Conservation (phyloP, 2,888 invertebrate genomes). For the Lepidocyrtinus sp. region DNA sequence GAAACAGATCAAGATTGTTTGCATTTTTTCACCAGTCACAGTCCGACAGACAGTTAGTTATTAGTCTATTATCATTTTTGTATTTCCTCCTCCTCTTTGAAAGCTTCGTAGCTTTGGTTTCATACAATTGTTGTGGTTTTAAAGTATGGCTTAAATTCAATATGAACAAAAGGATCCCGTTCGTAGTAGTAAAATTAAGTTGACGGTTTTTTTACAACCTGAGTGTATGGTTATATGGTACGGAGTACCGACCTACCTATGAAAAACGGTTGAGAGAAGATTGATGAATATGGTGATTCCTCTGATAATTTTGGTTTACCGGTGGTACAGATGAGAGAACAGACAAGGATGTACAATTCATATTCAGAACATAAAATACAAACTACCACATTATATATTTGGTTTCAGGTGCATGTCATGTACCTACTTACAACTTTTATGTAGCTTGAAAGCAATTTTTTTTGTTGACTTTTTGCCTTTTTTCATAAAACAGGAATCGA, state of each 20-base stretch:
- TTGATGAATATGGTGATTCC: not conserved
- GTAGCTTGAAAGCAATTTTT: too few species aligned
- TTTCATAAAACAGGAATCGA: not conserved
- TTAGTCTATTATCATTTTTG: not conserved
- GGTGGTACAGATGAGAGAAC: not conserved
- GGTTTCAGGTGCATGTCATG: too few species aligned
- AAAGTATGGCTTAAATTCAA: too few species aligned
- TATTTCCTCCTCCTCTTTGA: not conserved
- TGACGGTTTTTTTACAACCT: slow-evolving; percentile 23
- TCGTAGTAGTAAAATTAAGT: slow-evolving; percentile 16
- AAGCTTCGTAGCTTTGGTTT: too few species aligned
- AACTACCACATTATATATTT: too few species aligned
- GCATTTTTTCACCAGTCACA: slow-evolving; percentile 7
- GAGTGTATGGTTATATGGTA: not conserved
- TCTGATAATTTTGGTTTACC: not conserved
- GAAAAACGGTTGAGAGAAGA: not conserved
- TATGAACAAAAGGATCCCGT: slow-evolving; percentile 30
- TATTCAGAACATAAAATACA: too few species aligned
- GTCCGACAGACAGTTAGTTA: not conserved
- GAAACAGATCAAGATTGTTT: slow-evolving; percentile 37
- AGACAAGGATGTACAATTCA: too few species aligned
- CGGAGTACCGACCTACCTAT: not conserved
- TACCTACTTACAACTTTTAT: too few species aligned
- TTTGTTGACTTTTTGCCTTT: not conserved
- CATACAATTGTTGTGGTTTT: slow-evolving; percentile 3